Percentiles rank a stretch among this genome's conserved stretches.
These are phyloP conservation scores for Myotis findleyi DNA, from an alignment of 2,797 vertebrate species.

Conservation along the genomic window DNA sequence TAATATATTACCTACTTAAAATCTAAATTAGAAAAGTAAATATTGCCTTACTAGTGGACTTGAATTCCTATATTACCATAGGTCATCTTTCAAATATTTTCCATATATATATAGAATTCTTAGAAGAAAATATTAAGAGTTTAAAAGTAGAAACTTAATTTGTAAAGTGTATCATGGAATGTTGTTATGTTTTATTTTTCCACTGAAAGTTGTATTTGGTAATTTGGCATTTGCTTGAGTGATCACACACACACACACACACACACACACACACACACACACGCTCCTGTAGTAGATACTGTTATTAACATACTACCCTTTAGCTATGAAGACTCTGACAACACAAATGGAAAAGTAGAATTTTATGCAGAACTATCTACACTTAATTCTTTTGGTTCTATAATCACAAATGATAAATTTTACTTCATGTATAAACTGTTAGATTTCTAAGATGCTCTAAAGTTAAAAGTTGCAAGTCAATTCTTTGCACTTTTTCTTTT, in stretches of 20 bases:
- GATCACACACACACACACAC: neutral
- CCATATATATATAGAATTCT: neutral
- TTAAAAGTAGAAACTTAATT: constrained; percentile 39
- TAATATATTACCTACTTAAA: constrained; percentile 8
- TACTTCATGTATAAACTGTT: constrained; percentile 60
- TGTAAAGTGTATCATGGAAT: neutral
- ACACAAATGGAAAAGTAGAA: constrained; percentile 75
- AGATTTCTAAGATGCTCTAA: constrained; percentile 56
- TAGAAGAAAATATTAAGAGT: neutral
- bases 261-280: neutral
- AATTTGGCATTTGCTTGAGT: neutral
- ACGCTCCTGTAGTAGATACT: neutral
- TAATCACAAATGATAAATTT: constrained; percentile 79
- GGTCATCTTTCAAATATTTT: neutral
- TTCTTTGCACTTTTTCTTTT: constrained; percentile 47
- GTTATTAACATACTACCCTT: neutral
- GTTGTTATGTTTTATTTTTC: neutral
- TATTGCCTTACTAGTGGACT: neutral
- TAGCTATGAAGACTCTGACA: constrained; percentile 32
- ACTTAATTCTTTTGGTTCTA: constrained; percentile 79
- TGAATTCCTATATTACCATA: neutral
- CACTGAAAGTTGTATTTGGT: neutral
- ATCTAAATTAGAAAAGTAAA: neutral
- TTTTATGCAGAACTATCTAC: constrained; percentile 64
- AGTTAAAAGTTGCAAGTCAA: neutral